Evolutionary conservation across 2,113 vertebrate genomes (phyloP), one percentile per base, ranked within the genome.

Genomic region (Aleadryas rufinucha): DNA sequence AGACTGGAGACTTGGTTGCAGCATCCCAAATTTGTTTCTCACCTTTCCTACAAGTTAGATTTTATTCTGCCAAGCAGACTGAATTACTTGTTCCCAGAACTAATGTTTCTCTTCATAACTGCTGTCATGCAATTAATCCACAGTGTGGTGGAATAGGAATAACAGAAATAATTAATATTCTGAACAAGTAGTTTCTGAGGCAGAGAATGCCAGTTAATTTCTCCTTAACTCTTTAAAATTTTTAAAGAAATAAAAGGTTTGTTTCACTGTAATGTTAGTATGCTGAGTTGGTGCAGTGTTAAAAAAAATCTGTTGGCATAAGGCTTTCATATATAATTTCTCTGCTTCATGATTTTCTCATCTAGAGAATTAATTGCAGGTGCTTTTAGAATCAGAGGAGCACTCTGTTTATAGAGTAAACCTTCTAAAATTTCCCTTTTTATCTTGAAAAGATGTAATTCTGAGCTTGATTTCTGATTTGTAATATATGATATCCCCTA

Each of bases 391-490:
- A 90, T 86, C 79, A 84, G 37, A 81, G 41, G 14, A 78, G 14
- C 44, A 56, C 44, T 70, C 84, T 87, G 42, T 84, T 84, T 91
- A 44, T 50, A 92, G 52, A 88, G 31, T 63, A 96, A 92, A 78
- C 39, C 52, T 75, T 74, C 63, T 87, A 90, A 92, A 70, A 74
- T n/a, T 75, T 60, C 16, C 13, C 59, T 71, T 88, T 89, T 26
- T 66, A 27, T 92, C 72, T 95, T 78, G 57, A 92, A 90, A 88
- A 59, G 56, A 60, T 71, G 44, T 68, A 78, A 90, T 92, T 87
- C 19, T 57, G 60, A 86, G 37, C 56, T 95, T 90, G 87, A 91
- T 94, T 93, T 71, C 39, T 89, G 72, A 70, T 88, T 77, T 92
- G 23, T 84, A 90, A 52, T 8, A 31, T 65, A 13, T 54, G 35